These are phyloP conservation scores for Virgularia gustaviana DNA, from an alignment of 92 coral and sea anemone species.

Conservation along the genomic window DNA sequence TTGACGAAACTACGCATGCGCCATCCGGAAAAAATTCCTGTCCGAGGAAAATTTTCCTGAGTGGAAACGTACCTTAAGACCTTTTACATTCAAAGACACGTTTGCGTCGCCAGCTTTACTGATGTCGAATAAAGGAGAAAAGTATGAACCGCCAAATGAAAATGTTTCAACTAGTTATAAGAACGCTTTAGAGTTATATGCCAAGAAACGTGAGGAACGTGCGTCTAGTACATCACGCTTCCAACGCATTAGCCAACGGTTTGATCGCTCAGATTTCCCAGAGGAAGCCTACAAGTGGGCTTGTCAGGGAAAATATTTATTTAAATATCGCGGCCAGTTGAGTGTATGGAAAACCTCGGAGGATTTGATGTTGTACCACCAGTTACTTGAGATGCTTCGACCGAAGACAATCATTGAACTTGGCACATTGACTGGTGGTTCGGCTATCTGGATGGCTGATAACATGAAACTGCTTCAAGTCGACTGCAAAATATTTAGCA, in stretches of 20 bases:
- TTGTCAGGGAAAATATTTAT: conserved; percentile 8
- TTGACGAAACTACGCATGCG: no score
- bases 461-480: conserved; percentile 30
- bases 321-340: conserved; percentile 23
- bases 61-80: no score
- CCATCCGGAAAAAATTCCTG: no score
- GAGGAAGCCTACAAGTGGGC: conserved; percentile 6
- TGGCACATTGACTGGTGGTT: conserved; percentile 56
- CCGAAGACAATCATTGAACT: conserved; percentile 53
- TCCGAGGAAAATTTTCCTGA: no score
- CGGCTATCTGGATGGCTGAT: conserved; percentile 61
- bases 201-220: not conserved
- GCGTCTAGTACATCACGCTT: conserved; percentile 11
- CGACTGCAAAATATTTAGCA: conserved; percentile 33
- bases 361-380: conserved; percentile 30
- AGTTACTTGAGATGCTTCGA: no score
- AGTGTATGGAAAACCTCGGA: conserved; percentile 26
- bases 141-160: no score
- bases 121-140: no score
- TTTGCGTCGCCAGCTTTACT: no score
- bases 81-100: no score
- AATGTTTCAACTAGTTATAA: no score
- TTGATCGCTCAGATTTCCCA: conserved; percentile 38
- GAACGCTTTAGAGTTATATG: no score
- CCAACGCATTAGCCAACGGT: conserved; percentile 20